Percentiles rank a stretch among this genome's conserved stretches.
phyloP scores from a whole-genome alignment of 2,888 invertebrate species.

The Cecidostiba fungosa region DNA sequence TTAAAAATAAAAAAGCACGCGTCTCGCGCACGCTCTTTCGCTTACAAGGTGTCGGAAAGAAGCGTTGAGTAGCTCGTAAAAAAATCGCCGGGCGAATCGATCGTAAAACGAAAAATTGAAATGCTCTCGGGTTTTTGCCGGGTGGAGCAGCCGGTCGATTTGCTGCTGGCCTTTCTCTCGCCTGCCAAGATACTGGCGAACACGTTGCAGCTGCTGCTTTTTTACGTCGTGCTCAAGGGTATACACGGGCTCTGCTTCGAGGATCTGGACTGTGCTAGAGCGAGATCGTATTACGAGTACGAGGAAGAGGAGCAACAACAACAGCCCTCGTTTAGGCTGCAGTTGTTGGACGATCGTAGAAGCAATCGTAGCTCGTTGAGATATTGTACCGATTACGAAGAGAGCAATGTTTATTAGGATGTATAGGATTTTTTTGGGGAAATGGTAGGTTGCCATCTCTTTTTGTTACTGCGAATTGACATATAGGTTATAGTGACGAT shows the following conservation, averaged over 20 bases:
- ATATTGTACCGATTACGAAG: conserved; percentile 50
- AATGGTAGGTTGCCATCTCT: not conserved
- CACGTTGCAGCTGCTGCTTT: conserved; percentile 66
- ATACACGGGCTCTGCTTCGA: conserved; percentile 69
- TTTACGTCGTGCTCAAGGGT: conserved; percentile 68
- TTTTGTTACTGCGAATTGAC: too few species aligned
- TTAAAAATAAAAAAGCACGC: conserved; percentile 1
- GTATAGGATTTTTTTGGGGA: not conserved
- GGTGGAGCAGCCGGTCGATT: not conserved
- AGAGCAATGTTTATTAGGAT: not conserved
- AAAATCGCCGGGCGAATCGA: not conserved
- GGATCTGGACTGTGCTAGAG: conserved; percentile 63
- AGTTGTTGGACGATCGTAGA: not conserved
- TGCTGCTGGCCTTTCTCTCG: conserved; percentile 64
- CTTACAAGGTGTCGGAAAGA: not conserved
- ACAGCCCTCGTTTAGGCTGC: conserved; percentile 10
- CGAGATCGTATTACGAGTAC: conserved; percentile 38
- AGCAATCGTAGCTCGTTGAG: conserved; percentile 42
- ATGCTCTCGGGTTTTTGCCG: conserved; percentile 39
- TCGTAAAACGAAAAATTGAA: not conserved
- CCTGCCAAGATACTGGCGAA: conserved; percentile 67
- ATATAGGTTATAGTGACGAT: not conserved
- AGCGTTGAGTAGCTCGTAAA: not conserved
- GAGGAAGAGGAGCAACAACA: conserved; percentile 13
- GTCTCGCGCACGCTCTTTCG: not conserved